Percentiles rank a stretch among this genome's conserved stretches.
Conservation (phyloP, 2,797 vertebrate genomes). For the Myotis planiceps region DNA sequence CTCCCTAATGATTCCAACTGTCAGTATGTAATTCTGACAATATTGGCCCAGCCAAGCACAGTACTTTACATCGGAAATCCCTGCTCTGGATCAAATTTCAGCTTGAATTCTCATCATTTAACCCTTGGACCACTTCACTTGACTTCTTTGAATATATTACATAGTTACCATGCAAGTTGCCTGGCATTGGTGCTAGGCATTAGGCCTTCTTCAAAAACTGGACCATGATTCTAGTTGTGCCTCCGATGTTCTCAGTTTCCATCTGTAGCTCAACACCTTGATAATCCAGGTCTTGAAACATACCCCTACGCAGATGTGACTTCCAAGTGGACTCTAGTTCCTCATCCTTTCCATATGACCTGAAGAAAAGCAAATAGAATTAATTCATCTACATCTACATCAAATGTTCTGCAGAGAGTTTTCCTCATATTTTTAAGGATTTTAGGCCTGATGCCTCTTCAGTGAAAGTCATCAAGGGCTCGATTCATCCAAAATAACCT, state of each 20-base stretch:
- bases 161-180: not conserved
- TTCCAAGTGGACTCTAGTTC: not conserved
- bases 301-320: not conserved
- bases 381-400: not conserved
- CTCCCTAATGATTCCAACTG: constrained; percentile 52
- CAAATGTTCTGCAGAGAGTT: constrained; percentile 19
- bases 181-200: not conserved
- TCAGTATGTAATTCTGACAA: constrained; percentile 14
- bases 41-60: not conserved
- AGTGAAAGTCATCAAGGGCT: constrained; percentile 4
- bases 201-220: not conserved
- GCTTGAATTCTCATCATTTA: constrained; percentile 16
- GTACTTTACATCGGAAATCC: not conserved
- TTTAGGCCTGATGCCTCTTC: not conserved
- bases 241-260: constrained; percentile 22
- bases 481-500: not conserved
- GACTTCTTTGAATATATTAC: not conserved
- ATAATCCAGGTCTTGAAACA: not conserved
- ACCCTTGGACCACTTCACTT: not conserved
- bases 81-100: constrained; percentile 20
- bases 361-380: constrained; percentile 57
- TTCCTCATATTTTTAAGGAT: constrained; percentile 21
- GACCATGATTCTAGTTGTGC: not conserved
- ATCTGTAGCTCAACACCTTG: not conserved
- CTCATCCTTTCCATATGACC: not conserved